phyloP scores from a whole-genome alignment of 2,797 vertebrate genomes.

The Eptatretus atami region DNA sequence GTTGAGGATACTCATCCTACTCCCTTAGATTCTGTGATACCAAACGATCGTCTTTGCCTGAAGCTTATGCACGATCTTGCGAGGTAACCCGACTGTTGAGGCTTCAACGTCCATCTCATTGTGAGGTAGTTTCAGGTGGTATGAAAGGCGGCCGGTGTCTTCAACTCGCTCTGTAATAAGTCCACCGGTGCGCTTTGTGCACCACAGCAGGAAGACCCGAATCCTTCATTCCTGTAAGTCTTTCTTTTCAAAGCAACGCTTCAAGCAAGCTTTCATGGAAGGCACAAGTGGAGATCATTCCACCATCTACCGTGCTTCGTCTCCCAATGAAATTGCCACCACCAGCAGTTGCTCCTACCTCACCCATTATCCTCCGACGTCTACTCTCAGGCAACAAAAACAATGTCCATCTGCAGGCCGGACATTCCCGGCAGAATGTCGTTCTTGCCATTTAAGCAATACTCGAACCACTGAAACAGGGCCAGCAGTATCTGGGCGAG shows the following conservation, averaged over 20 bases:
- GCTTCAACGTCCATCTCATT: too few relatives aligned
- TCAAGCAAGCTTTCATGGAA: not conserved
- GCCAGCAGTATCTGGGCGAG: slow-evolving; percentile 28
- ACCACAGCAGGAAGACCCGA: slow-evolving; percentile 18
- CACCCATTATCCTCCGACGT: not conserved
- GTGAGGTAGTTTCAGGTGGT: too few relatives aligned
- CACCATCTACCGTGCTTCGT: not conserved
- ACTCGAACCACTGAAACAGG: not conserved
- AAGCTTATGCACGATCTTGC: too few relatives aligned
- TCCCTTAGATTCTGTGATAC: too few relatives aligned
- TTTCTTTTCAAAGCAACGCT: not conserved
- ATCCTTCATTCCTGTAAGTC: not conserved
- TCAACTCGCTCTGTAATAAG: not conserved
- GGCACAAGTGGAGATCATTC: too few relatives aligned
- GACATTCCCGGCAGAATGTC: not conserved
- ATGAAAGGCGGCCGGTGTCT: not conserved
- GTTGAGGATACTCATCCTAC: too few relatives aligned
- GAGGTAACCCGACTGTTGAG: too few relatives aligned
- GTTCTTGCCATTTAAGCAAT: not conserved
- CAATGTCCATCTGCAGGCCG: not conserved
- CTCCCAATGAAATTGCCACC: too few relatives aligned
- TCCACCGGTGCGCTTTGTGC: not conserved
- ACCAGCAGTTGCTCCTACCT: not conserved
- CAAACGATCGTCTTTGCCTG: too few relatives aligned
- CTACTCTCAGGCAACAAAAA: too few relatives aligned